Percentiles rank a stretch among this genome's conserved stretches.
These are phyloP conservation scores for Cyrtorhinus lividipennis DNA, from an alignment of 1,140 invertebrate species.

Conservation along the genomic window DNA sequence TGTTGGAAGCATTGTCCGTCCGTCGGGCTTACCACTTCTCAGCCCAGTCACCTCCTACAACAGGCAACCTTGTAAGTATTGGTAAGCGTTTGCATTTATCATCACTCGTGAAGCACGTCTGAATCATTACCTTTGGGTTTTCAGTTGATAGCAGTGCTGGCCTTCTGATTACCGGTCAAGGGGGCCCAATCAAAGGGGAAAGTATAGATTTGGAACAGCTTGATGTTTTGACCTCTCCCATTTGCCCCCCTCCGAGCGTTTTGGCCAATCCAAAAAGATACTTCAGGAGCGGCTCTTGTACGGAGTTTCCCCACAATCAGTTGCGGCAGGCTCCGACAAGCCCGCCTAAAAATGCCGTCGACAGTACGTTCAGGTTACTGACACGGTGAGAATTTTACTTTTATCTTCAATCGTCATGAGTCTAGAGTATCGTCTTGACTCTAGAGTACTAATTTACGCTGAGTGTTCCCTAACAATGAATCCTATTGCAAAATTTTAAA, in stretches of 20 bases:
- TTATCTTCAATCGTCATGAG: too few relatives aligned
- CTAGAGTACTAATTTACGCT: not conserved
- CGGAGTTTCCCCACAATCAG: slow-evolving; percentile 23
- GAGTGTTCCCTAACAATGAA: too few relatives aligned
- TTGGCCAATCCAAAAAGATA: not conserved
- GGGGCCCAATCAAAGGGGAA: slow-evolving; percentile 19
- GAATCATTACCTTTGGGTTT: slow-evolving; percentile 18
- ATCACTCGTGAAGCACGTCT: too few relatives aligned
- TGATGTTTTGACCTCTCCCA: slow-evolving; percentile 9
- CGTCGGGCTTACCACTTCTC: slow-evolving; percentile 31
- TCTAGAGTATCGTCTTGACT: too few relatives aligned
- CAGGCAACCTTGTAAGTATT: slow-evolving; percentile 26
- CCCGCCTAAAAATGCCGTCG: slow-evolving; percentile 16
- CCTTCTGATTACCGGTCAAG: slow-evolving; percentile 36
- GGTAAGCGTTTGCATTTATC: not conserved
- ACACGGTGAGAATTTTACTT: slow-evolving; percentile 8
- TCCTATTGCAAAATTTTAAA: not conserved
- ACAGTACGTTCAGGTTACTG: slow-evolving; percentile 16
- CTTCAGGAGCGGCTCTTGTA: slow-evolving; percentile 26
- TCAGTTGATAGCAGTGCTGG: slow-evolving; percentile 43
- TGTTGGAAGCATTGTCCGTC: slow-evolving; percentile 46
- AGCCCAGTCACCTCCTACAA: slow-evolving; percentile 23
- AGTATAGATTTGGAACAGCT: slow-evolving; percentile 19
- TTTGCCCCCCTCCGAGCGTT: not conserved
- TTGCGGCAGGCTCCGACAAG: slow-evolving; percentile 16